Percentiles rank a stretch among this genome's conserved stretches.
Evolutionary conservation across 2,888 invertebrate genomes (phyloP).

Genomic region (Paralinhomoeus sp.): DNA sequence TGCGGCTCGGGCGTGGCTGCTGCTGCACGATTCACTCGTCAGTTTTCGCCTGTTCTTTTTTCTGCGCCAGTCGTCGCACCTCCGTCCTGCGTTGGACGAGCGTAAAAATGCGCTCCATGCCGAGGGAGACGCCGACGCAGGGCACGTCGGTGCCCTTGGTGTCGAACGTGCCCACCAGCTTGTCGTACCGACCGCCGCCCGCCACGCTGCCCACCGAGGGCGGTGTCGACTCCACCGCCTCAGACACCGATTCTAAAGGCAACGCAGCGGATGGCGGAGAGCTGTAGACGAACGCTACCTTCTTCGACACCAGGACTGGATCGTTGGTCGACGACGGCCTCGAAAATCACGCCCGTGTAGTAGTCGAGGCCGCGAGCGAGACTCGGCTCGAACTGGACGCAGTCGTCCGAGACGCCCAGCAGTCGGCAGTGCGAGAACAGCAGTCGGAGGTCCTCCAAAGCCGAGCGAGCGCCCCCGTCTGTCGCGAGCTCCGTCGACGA

Average conservation of each 20-base stretch:
- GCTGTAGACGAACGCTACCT: too few relatives aligned
- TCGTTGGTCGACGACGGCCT: slow-evolving; percentile 77
- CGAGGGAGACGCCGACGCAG: slow-evolving; percentile 91
- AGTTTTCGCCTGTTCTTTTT: too few relatives aligned
- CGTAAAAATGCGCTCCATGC: slow-evolving; percentile 86
- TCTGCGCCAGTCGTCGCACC: too few relatives aligned
- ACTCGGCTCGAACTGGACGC: slow-evolving; percentile 68
- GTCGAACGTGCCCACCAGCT: slow-evolving; percentile 92
- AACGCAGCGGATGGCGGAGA: too few relatives aligned
- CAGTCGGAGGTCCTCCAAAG: too few relatives aligned
- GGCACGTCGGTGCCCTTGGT: slow-evolving; percentile 46
- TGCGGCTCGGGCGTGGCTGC: slow-evolving; percentile 56
- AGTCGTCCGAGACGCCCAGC: too few relatives aligned
- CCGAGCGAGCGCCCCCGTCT: too few relatives aligned
- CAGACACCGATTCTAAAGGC: too few relatives aligned
- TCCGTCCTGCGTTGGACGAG: slow-evolving; percentile 41
- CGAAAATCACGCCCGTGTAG: slow-evolving; percentile 95
- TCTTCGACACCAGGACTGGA: too few relatives aligned
- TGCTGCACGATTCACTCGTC: too few relatives aligned
- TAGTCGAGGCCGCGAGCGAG: slow-evolving; percentile 93
- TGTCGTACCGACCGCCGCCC: slow-evolving; percentile 46
- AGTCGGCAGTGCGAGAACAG: too few relatives aligned
- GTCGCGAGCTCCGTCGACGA: too few relatives aligned
- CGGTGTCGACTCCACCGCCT: slow-evolving; percentile 29
- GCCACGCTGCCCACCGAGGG: slow-evolving; percentile 39